Base-by-base conservation (phyloP, 2,113 vertebrate species). In the Chaenogobius annularis region DNA sequence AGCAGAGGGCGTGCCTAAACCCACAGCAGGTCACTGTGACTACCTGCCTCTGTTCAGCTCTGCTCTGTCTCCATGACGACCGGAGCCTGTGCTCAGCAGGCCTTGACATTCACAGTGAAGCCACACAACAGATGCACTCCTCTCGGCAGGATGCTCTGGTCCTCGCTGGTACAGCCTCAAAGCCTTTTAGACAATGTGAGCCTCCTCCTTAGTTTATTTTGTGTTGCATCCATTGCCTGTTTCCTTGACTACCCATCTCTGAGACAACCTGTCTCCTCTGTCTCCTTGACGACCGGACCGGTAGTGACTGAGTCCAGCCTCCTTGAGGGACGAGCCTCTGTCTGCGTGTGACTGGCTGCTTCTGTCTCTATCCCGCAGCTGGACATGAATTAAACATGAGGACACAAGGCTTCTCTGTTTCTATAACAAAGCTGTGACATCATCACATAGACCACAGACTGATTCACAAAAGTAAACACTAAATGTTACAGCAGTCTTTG, bases 351-450 rank as follows among this genome's bases (percentile, higher is more conserved):
- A 90, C 85, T 90, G 85, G 83, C 70, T 78, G 89, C 87, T 86
- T 89, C 83, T 92, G 89, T 92, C 85, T 91, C 88, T 81, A 90
- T 91, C 89, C 89, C 87, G 88, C 91, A 94, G 93, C 93, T 94
- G 93, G 92, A 93, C 87, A 93, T 94, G 92, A 89, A 94, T 94
- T 92, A 93, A 88, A 85, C 92, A 94, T 93, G 88, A 92, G 84
- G 87, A 90, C 83, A 94, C 91, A 94, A 93, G 87, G 91, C 89
- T 90, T 69, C 89, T 93, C 90, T 94, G 91, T 93, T 91, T 83
- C 81, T 82, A 83, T 89, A 91, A 93, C 92, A 93, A 93, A 94
- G 92, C 87, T 90, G 85, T 92, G 92, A 92, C 91, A 93, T 92
- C 90, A 83, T 88, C 88, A 86, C 87, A 83, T 87, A 88, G 73